Conservation (phyloP, 2,797 vertebrate genomes). For the Sebastes kiyomatsui region DNA sequence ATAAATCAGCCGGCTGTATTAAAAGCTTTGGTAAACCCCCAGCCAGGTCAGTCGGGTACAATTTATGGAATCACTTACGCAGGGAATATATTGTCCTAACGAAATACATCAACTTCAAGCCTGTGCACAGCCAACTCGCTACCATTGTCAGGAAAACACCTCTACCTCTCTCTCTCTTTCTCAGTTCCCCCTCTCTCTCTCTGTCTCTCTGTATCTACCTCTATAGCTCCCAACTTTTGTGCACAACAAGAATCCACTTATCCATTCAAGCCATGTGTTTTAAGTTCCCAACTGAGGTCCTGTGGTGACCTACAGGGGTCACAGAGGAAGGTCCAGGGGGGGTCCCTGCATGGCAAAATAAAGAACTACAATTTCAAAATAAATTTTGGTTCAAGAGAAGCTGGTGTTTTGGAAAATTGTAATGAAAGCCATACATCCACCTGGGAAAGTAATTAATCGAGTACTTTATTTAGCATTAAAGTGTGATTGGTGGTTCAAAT, state of each 20-base stretch:
- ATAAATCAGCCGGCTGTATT: conserved; percentile 71
- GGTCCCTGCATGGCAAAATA: conserved; percentile 28
- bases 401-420: neutral
- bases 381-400: neutral
- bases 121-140: conserved; percentile 9
- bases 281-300: conserved; percentile 54
- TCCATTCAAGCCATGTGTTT: conserved; percentile 64
- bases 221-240: conserved; percentile 30
- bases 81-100: conserved; percentile 60
- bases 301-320: conserved; percentile 52
- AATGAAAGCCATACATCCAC: neutral
- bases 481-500: neutral
- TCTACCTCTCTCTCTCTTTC: neutral
- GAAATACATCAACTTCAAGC: conserved; percentile 60
- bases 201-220: neutral
- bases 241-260: conserved; percentile 48
- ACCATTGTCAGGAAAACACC: neutral
- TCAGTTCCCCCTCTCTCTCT: neutral
- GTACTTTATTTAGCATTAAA: neutral
- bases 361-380: conserved; percentile 14
- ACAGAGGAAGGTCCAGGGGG: conserved; percentile 22
- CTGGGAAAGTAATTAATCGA: neutral
- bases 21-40: conserved; percentile 71
- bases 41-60: conserved; percentile 57
- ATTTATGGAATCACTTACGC: conserved; percentile 72